Percentiles rank a stretch among this genome's conserved stretches.
Conservation (phyloP, 2,113 vertebrate genomes). For the Sialia sialis region DNA sequence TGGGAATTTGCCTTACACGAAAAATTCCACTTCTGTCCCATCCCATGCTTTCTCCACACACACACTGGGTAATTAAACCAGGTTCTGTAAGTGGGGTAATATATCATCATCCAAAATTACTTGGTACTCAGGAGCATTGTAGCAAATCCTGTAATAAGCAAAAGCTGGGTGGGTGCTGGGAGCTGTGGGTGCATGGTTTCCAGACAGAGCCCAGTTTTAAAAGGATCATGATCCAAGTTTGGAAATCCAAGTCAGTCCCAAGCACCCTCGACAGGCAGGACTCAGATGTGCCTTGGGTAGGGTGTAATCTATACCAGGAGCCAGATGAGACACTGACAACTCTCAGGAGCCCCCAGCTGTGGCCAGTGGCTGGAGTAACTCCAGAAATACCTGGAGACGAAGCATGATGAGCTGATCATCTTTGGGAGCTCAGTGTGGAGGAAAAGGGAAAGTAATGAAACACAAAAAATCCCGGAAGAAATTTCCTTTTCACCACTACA, state of each 20-base stretch:
- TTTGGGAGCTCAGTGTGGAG: neutral
- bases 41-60: neutral
- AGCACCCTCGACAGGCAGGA: neutral
- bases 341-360: neutral
- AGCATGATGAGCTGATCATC: neutral
- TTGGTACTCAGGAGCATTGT: neutral
- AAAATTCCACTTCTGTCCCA: neutral
- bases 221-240: neutral
- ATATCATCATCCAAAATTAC: neutral
- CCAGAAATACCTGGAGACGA: neutral
- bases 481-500: neutral
- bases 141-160: neutral
- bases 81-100: neutral
- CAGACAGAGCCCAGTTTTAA: neutral
- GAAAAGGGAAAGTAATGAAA: neutral
- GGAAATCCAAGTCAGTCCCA: neutral
- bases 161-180: neutral
- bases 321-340: neutral
- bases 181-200: neutral
- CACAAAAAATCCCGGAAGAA: neutral
- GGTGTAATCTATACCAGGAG: neutral
- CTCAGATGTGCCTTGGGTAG: neutral
- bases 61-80: neutral
- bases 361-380: neutral
- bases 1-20: slow-evolving; percentile 31